Percentiles rank a stretch among this genome's conserved stretches.
These are phyloP conservation scores for Pan troglodytes DNA, from an alignment of 2,113 vertebrate species.

Conservation along the genomic window NHGRI_mPanTro3-v2.1_pri NC_072398.2:58292001-58292500, in stretches of 20 bases:
- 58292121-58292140: background rate
- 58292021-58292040: background rate
- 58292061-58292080: background rate
- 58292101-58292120: rapidly evolving
- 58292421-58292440: background rate
- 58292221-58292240: background rate
- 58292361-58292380: background rate
- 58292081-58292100: background rate
- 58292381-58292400: background rate
- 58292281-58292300: background rate
- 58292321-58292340: background rate
- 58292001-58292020: background rate
- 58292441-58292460: background rate
- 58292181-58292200: background rate
- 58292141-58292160: background rate
- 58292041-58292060: background rate
- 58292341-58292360: background rate
- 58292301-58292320: background rate
- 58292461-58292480: background rate
- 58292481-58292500: background rate
- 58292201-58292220: background rate
- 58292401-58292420: background rate
- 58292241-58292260: background rate
- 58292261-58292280: background rate
- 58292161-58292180: background rate